Evolutionary conservation across 2,888 invertebrate species (phyloP), one percentile per base, ranked within the genome.

Genomic region (Diarsia rubi): DNA sequence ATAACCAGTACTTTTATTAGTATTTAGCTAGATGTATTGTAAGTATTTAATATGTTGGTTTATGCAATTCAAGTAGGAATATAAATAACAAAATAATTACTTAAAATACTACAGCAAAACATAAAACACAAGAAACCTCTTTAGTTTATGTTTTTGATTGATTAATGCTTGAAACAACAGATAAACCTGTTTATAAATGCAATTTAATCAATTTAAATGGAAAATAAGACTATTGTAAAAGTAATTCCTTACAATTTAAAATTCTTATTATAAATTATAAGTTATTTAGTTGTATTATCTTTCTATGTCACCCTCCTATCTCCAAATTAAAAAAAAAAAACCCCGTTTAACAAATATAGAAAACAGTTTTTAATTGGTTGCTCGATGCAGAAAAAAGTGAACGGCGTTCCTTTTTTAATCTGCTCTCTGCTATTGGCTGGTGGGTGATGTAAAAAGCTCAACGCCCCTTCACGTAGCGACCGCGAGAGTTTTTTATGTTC

Each of bases 331-430:
- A 64, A 69, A 72, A 67, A 47, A 69, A 64, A 69, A 72, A 67
- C 42, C 27, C 66, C 21, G 64, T 42, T 57, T 42, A 67, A 79
- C 78, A 85, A 84, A 87, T 86, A 84, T 79, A 57, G 75, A 87
- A 82, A 84, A 83, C 74, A 66, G 75, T 75, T 86, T 86, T 87
- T 90, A 89, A 92, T 91, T 92, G 92, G 92, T 75, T 82, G 86
- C 66, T 78, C 73, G 78, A 79, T 73, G 62, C 73, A 66, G 77
- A 84, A 90, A 92, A 93, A 90, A 91, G 87, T 86, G 83, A 89
- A 89, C 83, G 85, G 75, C 84, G 82, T 90, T 93, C 91, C 92
- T 92, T 96, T 95, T 95, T 95, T 94, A 93, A 91, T 89, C 89
- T 86, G 82, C 65, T 81, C 82, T 77, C 88, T 79, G 90, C 89